Base-by-base conservation (phyloP, 1,140 invertebrate genomes). In the Drosophila miranda region DNA sequence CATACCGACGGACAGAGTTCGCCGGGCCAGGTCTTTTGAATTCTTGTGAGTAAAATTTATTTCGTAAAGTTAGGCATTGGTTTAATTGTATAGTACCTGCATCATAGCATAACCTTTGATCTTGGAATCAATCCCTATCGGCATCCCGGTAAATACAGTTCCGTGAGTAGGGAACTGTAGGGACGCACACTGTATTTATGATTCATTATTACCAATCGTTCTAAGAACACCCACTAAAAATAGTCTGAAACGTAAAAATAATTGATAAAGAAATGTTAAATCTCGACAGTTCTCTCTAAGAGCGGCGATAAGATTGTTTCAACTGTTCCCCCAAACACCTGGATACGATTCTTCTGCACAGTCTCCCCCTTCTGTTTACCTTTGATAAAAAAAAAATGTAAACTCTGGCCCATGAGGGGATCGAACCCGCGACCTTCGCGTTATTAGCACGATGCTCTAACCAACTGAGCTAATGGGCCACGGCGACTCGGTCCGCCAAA, bases 381-480 rank as follows among this genome's bases (percentile, higher is more conserved):
- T 16, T 26, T 46, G 67, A 41, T 11, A 44, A 53, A 4, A 8
- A 30, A 0, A 38, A 9, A 2, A 8, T 6, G 0, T n/a, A 8
- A 38, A 23, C 13, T 2, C 5, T 87, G 78, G 78, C 82, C 83
- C 82, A 87, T 87, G 83, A 69, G 82, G 93, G 92, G 92, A 93
- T 93, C 92, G 92, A 93, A 93, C 92, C 92, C 92, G 91, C 92
- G 92, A 93, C 92, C 92, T 93, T 93, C 92, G 92, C 92, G 92
- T 92, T 92, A 92, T 92, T 92, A 92, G 91, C 91, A 92, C 91
- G 91, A 92, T 91, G 91, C 91, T 92, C 91, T 92, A 92, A 92
- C 91, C 91, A 91, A 76, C 91, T 92, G 91, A 92, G 91, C 91
- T 92, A 92, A 91, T 91, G 91, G 91, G 91, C 90, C 91, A 26